These are phyloP conservation scores for Orestias chungarensis DNA, from an alignment of 2,797 vertebrate genomes.

Conservation along the genomic window DNA sequence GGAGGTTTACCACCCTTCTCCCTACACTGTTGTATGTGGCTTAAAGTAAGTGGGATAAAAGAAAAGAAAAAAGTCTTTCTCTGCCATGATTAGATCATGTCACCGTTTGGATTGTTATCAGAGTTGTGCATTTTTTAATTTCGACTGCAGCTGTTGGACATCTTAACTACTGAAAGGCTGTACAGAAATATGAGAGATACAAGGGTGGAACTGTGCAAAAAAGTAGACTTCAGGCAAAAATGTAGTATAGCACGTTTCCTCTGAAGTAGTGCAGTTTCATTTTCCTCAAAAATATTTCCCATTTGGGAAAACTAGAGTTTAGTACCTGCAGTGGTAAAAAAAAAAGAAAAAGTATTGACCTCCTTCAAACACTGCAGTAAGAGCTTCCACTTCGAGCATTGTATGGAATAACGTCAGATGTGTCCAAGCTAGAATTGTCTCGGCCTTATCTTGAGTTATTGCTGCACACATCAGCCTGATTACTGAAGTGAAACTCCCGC, in stretches of 20 bases:
- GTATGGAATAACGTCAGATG: slow-evolving; percentile 33
- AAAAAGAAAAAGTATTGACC: too few relatives aligned
- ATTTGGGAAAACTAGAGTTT: neutral
- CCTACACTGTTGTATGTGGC: neutral
- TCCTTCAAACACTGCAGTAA: neutral
- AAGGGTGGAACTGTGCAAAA: too few relatives aligned
- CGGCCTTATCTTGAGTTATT: slow-evolving; percentile 31
- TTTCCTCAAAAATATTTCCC: neutral
- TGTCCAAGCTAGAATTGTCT: slow-evolving; percentile 33
- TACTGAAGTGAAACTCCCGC: slow-evolving; percentile 48
- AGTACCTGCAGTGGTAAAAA: neutral
- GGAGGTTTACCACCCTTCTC: slow-evolving; percentile 13
- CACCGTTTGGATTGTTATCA: neutral
- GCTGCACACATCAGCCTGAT: slow-evolving; percentile 47
- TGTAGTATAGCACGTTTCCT: too few relatives aligned
- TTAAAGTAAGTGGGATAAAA: slow-evolving; percentile 4
- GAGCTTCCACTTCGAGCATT: neutral
- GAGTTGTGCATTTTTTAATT: neutral
- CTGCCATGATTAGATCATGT: neutral
- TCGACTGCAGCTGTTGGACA: neutral
- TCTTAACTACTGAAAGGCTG: neutral
- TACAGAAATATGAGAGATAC: too few relatives aligned
- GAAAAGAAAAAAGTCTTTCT: too few relatives aligned
- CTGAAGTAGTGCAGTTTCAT: too few relatives aligned
- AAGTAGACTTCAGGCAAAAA: too few relatives aligned